Base-by-base conservation (phyloP, 2,113 vertebrate species). In the Centropus unirufus region DNA sequence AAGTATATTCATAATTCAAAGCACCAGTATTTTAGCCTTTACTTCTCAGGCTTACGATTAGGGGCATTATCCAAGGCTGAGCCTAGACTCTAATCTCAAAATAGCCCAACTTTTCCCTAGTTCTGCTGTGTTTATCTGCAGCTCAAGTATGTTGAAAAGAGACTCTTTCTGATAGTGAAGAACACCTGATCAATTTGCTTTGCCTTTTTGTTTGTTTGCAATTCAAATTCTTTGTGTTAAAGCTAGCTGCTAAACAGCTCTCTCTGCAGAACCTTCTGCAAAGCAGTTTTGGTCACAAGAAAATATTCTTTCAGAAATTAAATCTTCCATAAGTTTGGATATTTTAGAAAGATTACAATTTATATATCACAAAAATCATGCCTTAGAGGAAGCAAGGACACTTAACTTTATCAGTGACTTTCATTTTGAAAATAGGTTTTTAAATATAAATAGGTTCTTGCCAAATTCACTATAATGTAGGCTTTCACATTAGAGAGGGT, bases 31-130 rank as follows among this genome's bases (percentile, higher is more conserved):
- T 84, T 61, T 42, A 67, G 44, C 40, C 24, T 89, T 95, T 88
- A 77, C 47, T 88, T 90, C 87, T 77, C 74, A 83, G 84, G 70
- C 84, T 83, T 73, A 73, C 76, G 83, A 79, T 40, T 24, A 90
- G 57, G 14, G 44, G 32, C 5, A 7, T 77, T 39, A 76, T 74
- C 68, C 57, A 30, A 89, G 36, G 24, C 61, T 68, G 39, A 87
- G 68, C 39, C 57, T 40, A 13, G 68, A 83, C 29, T 34, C 22
- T n/a, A 36, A 55, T 39, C 59, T 93, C 62, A 69, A 62, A 62
- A 24, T n/a, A 90, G 47, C 40, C 39, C 46, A 24, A 15, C 19
- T 32, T 80, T 63, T 51, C 46, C 36, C 23, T 42, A 18, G 36
- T 36, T 47, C 36, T 81, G 18, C 16, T 78, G 20, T 27, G 34